Evolutionary conservation across 2,113 vertebrate genomes (phyloP).

Genomic region (Asarcornis scutulata): DNA sequence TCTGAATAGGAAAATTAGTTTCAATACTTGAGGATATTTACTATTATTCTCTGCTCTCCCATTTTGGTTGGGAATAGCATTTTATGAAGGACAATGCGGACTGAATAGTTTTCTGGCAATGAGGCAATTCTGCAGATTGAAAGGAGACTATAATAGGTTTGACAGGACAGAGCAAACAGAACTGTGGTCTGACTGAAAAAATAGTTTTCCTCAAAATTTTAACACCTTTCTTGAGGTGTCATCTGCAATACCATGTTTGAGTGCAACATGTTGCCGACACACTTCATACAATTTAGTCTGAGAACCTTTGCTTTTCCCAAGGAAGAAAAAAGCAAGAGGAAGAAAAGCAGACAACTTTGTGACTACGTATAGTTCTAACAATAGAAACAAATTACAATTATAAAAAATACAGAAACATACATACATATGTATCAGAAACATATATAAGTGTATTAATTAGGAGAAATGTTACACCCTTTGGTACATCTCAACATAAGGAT

Average conservation of each 20-base stretch:
- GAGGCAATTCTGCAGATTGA: neutral
- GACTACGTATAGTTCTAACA: neutral
- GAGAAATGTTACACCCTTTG: neutral
- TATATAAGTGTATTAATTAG: neutral
- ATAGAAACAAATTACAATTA: neutral
- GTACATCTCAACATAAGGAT: neutral
- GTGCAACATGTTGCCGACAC: neutral
- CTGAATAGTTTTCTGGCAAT: neutral
- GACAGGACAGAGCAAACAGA: neutral
- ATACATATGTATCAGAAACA: neutral
- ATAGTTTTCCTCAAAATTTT: neutral
- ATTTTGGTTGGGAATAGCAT: neutral
- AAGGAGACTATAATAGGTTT: neutral
- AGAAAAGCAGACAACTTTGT: neutral
- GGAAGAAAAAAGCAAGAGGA: neutral
- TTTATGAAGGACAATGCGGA: neutral
- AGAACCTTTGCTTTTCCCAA: neutral
- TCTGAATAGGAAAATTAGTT: conserved; percentile 23
- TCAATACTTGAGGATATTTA: conserved; percentile 1
- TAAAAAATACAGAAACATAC: neutral
- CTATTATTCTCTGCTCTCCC: neutral
- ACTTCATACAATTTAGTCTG: no score
- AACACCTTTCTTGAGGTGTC: neutral
- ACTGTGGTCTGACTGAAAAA: neutral
- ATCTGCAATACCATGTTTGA: neutral